A percentile compares a stretch with the other conserved stretches of the same genome.
These are phyloP conservation scores for Itoplectis maculator DNA, from an alignment of 2,888 invertebrate species.

Conservation along the genomic window DNA sequence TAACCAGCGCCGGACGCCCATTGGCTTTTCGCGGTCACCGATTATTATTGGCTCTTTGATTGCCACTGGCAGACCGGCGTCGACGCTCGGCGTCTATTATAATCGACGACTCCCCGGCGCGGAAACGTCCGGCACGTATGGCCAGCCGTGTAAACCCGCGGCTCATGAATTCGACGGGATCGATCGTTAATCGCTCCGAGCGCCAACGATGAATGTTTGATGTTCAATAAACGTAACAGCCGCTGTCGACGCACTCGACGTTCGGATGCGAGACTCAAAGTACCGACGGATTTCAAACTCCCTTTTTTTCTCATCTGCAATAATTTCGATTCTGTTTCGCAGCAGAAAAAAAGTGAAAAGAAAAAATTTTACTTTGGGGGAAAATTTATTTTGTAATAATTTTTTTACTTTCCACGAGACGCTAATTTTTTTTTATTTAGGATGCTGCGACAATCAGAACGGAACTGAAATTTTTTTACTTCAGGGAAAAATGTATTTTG, in stretches of 20 bases:
- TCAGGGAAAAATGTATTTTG: too few relatives aligned
- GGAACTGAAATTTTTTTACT: too few relatives aligned
- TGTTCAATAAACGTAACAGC: constrained; percentile 63
- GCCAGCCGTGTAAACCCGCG: neutral
- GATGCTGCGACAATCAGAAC: too few relatives aligned
- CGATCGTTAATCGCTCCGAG: constrained; percentile 63
- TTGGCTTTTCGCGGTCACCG: constrained; percentile 75
- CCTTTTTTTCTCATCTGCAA: neutral
- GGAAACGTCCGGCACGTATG: neutral
- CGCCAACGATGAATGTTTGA: constrained; percentile 65
- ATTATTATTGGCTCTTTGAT: constrained; percentile 73
- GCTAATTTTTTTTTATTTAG: too few relatives aligned
- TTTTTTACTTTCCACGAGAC: too few relatives aligned
- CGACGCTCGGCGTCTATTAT: constrained; percentile 53
- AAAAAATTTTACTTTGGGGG: too few relatives aligned
- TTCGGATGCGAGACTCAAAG: neutral
- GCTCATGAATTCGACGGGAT: constrained; percentile 61
- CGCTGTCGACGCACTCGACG: neutral
- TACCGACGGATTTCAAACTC: neutral
- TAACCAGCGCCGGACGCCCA: constrained; percentile 69
- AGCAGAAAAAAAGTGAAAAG: too few relatives aligned
- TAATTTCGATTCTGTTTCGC: neutral
- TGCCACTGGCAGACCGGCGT: constrained; percentile 65
- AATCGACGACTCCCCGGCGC: constrained; percentile 54
- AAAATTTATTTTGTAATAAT: too few relatives aligned